phyloP scores from a whole-genome alignment of 2,888 invertebrate species.

The Agrotis exclamationis region DNA sequence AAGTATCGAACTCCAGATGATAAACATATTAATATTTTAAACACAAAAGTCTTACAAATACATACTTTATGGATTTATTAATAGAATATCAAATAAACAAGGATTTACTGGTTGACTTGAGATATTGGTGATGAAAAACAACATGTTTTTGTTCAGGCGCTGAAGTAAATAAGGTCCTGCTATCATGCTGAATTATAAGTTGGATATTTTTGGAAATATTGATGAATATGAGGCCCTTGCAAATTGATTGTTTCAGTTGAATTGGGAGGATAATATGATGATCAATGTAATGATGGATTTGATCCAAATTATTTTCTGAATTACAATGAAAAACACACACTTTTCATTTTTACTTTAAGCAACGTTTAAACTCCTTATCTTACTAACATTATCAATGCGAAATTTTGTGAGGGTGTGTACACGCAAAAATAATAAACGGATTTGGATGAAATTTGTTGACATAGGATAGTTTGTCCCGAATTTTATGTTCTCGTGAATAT shows the following conservation, averaged over 20 bases:
- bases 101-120: conserved; percentile 41
- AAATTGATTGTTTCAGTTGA: conserved; percentile 4
- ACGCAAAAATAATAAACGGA: no score
- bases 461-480: no score
- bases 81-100: conserved; percentile 38
- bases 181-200: conserved; percentile 1
- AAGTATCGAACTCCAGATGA: conserved; percentile 46
- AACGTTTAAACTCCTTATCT: no score
- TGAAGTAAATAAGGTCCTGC: conserved; percentile 25
- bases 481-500: no score
- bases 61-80: conserved; percentile 31
- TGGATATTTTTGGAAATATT: conserved; percentile 22
- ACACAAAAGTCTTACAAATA: conserved; percentile 39
- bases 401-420: no score
- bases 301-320: no score
- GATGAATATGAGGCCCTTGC: not conserved
- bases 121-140: conserved; percentile 40
- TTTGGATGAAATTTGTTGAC: no score
- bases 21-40: conserved; percentile 55
- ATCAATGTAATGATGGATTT: not conserved
- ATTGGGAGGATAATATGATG: not conserved
- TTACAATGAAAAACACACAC: no score
- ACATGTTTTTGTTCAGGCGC: conserved; percentile 50
- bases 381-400: no score
- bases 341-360: no score